phyloP scores from a whole-genome alignment of 2,797 vertebrate species.

The Nannoperca obscura region DNA sequence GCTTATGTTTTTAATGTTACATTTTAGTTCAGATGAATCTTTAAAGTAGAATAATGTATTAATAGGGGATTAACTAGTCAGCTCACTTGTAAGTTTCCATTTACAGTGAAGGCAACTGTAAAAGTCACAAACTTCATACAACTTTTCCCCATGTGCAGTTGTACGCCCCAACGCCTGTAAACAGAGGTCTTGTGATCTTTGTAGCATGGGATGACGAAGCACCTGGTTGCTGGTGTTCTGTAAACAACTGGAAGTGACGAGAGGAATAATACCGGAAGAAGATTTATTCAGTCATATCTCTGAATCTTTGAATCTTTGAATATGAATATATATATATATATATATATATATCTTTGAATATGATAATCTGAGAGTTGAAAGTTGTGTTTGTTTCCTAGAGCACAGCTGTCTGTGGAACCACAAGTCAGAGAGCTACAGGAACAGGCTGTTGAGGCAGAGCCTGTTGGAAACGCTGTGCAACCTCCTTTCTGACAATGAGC shows the following conservation, averaged over 20 bases:
- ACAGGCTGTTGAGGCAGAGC: conserved; percentile 61
- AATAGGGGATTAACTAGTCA: not conserved
- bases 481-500: conserved; percentile 54
- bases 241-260: not conserved
- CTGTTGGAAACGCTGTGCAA: conserved; percentile 68
- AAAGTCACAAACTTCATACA: too few relatives aligned
- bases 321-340: too few relatives aligned
- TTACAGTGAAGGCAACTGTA: not conserved
- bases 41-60: not conserved
- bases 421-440: conserved; percentile 66
- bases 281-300: not conserved
- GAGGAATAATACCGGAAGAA: not conserved
- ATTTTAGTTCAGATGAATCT: not conserved
- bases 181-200: not conserved
- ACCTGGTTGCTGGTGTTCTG: not conserved
- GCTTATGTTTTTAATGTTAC: not conserved
- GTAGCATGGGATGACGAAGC: not conserved
- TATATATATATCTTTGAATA: too few relatives aligned
- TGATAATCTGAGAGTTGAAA: not conserved
- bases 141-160: too few relatives aligned
- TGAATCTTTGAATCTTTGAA: too few relatives aligned
- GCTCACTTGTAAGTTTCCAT: not conserved
- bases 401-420: conserved; percentile 76
- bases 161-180: too few relatives aligned
- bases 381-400: conserved; percentile 34